These are phyloP conservation scores for Orussus abietinus DNA, from an alignment of 1,140 invertebrate genomes.

Conservation along the genomic window DNA sequence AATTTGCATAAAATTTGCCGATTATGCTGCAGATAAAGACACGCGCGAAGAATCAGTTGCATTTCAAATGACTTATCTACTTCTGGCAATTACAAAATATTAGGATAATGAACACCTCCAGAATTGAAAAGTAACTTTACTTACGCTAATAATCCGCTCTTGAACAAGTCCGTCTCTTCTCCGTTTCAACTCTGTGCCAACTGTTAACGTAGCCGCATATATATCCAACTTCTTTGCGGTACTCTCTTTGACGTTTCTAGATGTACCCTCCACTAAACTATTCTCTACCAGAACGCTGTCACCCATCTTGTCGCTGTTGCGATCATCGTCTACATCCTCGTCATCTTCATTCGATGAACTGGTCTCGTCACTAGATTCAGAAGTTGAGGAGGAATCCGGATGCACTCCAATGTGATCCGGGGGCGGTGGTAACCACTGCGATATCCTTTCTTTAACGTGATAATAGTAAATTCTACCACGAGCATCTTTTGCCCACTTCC, in stretches of 20 bases:
- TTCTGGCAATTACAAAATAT: constrained; percentile 15
- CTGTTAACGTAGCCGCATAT: not conserved
- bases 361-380: constrained; percentile 52
- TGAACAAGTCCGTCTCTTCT: constrained; percentile 61
- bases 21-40: no score
- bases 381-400: constrained; percentile 48
- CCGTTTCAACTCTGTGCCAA: constrained; percentile 27
- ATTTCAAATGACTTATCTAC: no score
- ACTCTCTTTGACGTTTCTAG: constrained; percentile 14
- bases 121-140: constrained; percentile 32
- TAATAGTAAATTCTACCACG: constrained; percentile 89
- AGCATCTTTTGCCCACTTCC: constrained; percentile 78
- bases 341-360: constrained; percentile 53
- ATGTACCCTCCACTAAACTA: constrained; percentile 16
- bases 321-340: constrained; percentile 54
- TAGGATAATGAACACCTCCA: constrained; percentile 7
- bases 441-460: constrained; percentile 74
- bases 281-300: constrained; percentile 12
- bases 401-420: constrained; percentile 52
- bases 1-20: no score
- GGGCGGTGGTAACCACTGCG: constrained; percentile 85
- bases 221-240: constrained; percentile 21
- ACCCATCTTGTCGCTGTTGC: constrained; percentile 7
- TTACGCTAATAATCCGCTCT: constrained; percentile 68
- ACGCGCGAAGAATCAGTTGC: no score